These are phyloP conservation scores for Listronotus bonariensis DNA, from an alignment of 1,140 invertebrate genomes.

Conservation along the genomic window DNA sequence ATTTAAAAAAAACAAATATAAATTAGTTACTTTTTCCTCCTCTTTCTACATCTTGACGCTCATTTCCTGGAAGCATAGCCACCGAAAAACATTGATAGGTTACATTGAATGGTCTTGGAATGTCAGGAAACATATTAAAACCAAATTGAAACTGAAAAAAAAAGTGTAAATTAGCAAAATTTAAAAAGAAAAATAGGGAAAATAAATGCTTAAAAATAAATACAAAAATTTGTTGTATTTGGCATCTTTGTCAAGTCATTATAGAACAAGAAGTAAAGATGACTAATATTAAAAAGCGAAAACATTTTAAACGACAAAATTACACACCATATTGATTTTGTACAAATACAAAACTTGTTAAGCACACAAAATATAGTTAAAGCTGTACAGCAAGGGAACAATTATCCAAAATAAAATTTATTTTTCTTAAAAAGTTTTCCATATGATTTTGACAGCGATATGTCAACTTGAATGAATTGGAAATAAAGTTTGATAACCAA, in stretches of 20 bases:
- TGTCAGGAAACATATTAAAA: constrained; percentile 84
- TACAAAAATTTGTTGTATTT: too few relatives aligned
- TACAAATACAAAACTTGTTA: neutral
- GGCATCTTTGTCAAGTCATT: too few relatives aligned
- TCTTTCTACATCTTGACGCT: constrained; percentile 93
- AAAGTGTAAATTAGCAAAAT: constrained; percentile 32
- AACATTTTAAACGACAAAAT: neutral
- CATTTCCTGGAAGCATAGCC: constrained; percentile 93
- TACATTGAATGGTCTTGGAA: constrained; percentile 78
- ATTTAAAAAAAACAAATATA: too few relatives aligned
- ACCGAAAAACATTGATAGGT: constrained; percentile 92
- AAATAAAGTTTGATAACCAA: too few relatives aligned
- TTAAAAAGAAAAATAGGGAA: too few relatives aligned
- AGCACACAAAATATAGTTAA: neutral
- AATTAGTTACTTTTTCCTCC: constrained; percentile 87
- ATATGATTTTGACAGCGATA: too few relatives aligned
- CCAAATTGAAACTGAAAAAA: constrained; percentile 69
- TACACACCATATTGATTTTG: constrained; percentile 7
- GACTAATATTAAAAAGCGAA: neutral
- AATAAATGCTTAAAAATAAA: too few relatives aligned
- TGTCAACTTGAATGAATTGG: too few relatives aligned
- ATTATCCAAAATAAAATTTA: too few relatives aligned
- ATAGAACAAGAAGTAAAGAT: neutral
- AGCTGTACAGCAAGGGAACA: neutral
- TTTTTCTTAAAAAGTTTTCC: too few relatives aligned